Evolutionary conservation across 2,113 vertebrate species (phyloP).

Genomic region (Coptodon bakossiorum): DNA sequence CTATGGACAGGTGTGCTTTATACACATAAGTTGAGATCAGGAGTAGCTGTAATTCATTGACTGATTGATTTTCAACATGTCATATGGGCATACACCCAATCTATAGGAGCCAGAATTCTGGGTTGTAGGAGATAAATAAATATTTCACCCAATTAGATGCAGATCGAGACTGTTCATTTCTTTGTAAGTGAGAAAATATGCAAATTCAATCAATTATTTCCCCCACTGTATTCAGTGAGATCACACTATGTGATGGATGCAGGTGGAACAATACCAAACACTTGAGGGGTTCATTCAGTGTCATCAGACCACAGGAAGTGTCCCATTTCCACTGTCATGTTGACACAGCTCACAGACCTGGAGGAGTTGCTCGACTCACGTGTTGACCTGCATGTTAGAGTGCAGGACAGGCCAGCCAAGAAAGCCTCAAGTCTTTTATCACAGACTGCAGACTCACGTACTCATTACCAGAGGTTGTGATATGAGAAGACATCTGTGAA

Average conservation of each 20-base stretch:
- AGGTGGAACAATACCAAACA: background rate
- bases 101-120: background rate
- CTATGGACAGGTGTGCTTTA: background rate
- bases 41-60: background rate
- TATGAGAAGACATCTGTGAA: conserved; percentile 90
- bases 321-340: conserved; percentile 82
- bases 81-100: background rate
- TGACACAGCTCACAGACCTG: conserved; percentile 82
- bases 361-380: conserved; percentile 90
- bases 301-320: conserved; percentile 81
- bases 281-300: conserved; percentile 60
- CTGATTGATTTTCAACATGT: background rate
- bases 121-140: background rate
- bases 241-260: conserved; percentile 1
- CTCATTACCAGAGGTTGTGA: conserved; percentile 85
- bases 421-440: conserved; percentile 82
- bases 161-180: background rate
- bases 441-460: conserved; percentile 85
- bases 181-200: background rate
- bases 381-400: conserved; percentile 89
- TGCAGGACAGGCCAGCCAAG: conserved; percentile 81
- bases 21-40: background rate
- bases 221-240: background rate
- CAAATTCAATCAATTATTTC: background rate
- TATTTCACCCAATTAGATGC: background rate